Evolutionary conservation across 2,113 vertebrate genomes (phyloP).

Genomic region (Cariama cristata): DNA sequence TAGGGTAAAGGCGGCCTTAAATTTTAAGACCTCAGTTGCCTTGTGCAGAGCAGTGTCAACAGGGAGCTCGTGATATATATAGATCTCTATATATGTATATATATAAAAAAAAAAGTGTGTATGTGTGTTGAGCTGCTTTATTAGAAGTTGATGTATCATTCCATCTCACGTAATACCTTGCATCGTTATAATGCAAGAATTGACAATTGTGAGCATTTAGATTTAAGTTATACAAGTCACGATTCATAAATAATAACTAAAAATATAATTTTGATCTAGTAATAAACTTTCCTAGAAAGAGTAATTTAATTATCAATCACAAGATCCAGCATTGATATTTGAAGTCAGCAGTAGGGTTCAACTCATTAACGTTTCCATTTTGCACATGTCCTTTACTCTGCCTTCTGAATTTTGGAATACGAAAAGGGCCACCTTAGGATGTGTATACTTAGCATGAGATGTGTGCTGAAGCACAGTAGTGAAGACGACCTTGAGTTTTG

Average conservation of each 20-base stretch:
- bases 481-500: not conserved
- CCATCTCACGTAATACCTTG: not conserved
- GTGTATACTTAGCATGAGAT: not conserved
- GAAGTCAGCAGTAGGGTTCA: not conserved
- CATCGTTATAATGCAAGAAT: not conserved
- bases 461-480: not conserved
- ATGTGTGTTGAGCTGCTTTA: not conserved
- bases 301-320: not conserved
- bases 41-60: not conserved
- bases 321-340: fast-evolving
- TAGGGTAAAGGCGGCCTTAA: not conserved
- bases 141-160: not conserved
- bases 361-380: constrained; percentile 24
- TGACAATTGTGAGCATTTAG: not conserved
- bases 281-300: constrained; percentile 5
- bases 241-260: not conserved
- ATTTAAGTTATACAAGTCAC: not conserved
- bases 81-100: no score
- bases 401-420: not conserved
- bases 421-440: not conserved
- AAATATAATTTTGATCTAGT: not conserved
- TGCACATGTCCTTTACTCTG: not conserved
- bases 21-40: not conserved
- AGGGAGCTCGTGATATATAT: not conserved
- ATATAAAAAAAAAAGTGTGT: not conserved